phyloP scores from a whole-genome alignment of 2,113 vertebrate genomes.

The Cavia porcellus region DNA sequence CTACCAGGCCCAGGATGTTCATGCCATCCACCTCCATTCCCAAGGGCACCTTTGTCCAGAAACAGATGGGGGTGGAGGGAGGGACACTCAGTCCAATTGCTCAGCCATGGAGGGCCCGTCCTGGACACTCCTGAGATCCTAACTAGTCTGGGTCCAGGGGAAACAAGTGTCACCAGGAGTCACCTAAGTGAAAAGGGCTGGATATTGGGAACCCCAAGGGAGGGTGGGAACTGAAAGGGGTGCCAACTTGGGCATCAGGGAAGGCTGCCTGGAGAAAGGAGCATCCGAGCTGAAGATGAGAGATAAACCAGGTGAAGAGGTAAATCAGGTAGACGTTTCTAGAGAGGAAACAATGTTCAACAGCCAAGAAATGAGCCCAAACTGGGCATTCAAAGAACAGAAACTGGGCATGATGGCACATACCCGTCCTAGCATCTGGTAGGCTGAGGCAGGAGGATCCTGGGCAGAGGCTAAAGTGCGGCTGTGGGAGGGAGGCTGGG shows the following conservation, averaged over 20 bases:
- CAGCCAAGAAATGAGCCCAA: background rate
- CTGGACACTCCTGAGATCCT: background rate
- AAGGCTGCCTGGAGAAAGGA: conserved; percentile 14
- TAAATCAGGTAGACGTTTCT: background rate
- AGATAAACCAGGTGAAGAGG: background rate
- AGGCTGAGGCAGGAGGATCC: background rate
- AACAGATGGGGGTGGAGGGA: background rate
- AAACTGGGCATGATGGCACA: background rate
- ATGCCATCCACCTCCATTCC: conserved; percentile 90
- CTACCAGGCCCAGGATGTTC: conserved; percentile 96
- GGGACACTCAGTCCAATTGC: background rate
- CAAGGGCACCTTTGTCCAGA: conserved; percentile 84
- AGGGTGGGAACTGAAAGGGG: background rate
- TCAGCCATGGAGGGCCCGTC: background rate
- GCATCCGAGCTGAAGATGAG: background rate
- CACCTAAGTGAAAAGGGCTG: background rate
- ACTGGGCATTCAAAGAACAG: background rate
- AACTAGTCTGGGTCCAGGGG: background rate
- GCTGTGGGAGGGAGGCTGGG: background rate
- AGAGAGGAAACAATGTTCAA: background rate
- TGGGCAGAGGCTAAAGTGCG: background rate
- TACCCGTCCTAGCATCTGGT: background rate
- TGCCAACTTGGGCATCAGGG: background rate
- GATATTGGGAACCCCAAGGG: background rate
- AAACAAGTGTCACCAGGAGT: background rate